A percentile compares a stretch with the other conserved stretches of the same genome.
phyloP scores from a whole-genome alignment of 2,113 vertebrate species.

The Oryzias woworae region DNA sequence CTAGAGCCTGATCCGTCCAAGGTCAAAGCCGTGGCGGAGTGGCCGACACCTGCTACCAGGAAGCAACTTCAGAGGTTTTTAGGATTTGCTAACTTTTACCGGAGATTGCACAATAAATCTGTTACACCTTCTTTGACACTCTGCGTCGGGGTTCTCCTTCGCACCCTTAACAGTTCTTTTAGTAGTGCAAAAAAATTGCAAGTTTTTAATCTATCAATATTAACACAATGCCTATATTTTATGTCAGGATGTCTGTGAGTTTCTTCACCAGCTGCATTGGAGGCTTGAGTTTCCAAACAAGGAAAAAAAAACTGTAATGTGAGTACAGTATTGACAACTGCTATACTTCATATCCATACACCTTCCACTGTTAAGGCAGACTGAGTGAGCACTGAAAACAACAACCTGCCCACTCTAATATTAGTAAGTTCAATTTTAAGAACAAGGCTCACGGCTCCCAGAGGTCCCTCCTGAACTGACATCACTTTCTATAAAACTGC shows the following conservation, averaged over 20 bases:
- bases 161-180: too few species aligned
- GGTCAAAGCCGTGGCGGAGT: too few species aligned
- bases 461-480: constrained; percentile 39
- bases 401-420: constrained; percentile 3
- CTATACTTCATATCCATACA: background rate
- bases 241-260: background rate
- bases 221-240: constrained; percentile 2
- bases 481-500: constrained; percentile 47
- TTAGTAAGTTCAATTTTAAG: constrained; percentile 28
- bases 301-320: background rate
- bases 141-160: too few species aligned
- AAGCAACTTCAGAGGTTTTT: too few species aligned
- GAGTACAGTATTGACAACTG: background rate
- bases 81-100: too few species aligned
- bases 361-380: constrained; percentile 2
- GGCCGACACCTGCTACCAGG: too few species aligned
- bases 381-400: background rate
- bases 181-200: background rate
- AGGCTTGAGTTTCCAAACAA: background rate
- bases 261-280: constrained; percentile 8
- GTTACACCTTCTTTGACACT: too few species aligned
- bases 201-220: background rate
- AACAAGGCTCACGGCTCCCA: constrained; percentile 30
- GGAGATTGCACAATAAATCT: too few species aligned
- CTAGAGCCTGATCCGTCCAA: too few species aligned